Conservation (phyloP, 2,113 vertebrate species). For the Euleptes europaea region DNA sequence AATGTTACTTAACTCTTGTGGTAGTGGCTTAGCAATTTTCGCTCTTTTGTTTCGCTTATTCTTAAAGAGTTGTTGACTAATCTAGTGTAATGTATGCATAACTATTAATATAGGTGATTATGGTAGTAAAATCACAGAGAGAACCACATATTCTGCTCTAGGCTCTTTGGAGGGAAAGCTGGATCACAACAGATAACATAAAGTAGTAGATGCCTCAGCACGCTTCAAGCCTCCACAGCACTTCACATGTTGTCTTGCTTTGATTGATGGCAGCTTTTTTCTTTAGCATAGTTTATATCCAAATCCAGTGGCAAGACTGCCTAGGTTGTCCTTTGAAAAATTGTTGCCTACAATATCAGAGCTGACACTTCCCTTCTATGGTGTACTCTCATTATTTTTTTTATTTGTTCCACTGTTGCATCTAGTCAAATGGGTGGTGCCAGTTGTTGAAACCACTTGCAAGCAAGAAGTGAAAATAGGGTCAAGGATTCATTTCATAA, state of each 20-base stretch:
- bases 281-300: background rate
- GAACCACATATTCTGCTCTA: no score
- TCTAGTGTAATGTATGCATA: background rate
- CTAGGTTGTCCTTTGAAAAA: background rate
- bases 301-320: background rate
- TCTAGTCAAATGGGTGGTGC: background rate
- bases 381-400: background rate
- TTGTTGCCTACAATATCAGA: no score
- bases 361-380: background rate
- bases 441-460: background rate
- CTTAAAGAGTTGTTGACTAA: background rate
- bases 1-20: conserved; percentile 19
- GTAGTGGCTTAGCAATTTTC: conserved; percentile 44
- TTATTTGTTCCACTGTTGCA: no score
- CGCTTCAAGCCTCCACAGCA: background rate
- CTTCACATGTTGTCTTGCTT: background rate
- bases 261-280: background rate
- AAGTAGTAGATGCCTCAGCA: background rate
- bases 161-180: background rate
- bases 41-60: conserved; percentile 30
- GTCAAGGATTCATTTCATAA: background rate
- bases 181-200: background rate
- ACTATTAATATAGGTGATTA: background rate
- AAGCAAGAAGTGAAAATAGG: no score
- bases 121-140: background rate